These are phyloP conservation scores for Sycophila texana DNA, from an alignment of 2,888 invertebrate species.

Conservation along the genomic window DNA sequence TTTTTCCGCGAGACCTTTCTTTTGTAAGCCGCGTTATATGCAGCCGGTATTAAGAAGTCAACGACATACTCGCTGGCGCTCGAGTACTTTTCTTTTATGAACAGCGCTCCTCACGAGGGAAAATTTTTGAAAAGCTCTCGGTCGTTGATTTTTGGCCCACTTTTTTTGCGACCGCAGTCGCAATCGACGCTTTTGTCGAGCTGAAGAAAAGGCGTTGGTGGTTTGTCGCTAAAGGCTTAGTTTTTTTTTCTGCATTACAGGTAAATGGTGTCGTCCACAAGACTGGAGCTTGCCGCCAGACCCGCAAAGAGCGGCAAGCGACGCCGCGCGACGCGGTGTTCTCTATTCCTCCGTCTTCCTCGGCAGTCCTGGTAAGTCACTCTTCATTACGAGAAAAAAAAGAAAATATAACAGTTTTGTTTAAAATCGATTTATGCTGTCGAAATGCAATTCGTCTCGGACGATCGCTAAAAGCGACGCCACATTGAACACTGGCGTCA, in stretches of 20 bases:
- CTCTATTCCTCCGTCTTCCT: slow-evolving; percentile 94
- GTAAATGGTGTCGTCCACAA: slow-evolving; percentile 92
- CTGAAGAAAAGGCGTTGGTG: neutral
- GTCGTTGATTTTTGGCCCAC: too few relatives aligned
- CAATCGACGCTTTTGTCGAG: too few relatives aligned
- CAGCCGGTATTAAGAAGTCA: neutral
- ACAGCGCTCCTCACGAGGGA: too few relatives aligned
- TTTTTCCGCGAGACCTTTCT: slow-evolving; percentile 2
- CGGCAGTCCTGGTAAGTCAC: slow-evolving; percentile 89
- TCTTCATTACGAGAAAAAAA: neutral
- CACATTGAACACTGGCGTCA: too few relatives aligned
- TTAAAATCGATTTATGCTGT: too few relatives aligned
- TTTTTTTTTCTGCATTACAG: slow-evolving; percentile 77
- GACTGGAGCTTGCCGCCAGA: slow-evolving; percentile 93
- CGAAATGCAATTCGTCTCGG: too few relatives aligned
- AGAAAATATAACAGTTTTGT: too few relatives aligned
- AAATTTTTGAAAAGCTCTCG: too few relatives aligned
- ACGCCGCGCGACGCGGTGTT: slow-evolving; percentile 88
- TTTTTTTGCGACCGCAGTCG: too few relatives aligned
- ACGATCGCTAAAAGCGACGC: too few relatives aligned
- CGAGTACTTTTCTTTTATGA: too few relatives aligned
- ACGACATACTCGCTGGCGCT: too few relatives aligned
- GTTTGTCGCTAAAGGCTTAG: neutral
- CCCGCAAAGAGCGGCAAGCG: slow-evolving; percentile 82
- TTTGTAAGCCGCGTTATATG: neutral